Evolutionary conservation across 2,113 vertebrate genomes (phyloP), one percentile per base, ranked within the genome.

Genomic region (Platysteira castanea): DNA sequence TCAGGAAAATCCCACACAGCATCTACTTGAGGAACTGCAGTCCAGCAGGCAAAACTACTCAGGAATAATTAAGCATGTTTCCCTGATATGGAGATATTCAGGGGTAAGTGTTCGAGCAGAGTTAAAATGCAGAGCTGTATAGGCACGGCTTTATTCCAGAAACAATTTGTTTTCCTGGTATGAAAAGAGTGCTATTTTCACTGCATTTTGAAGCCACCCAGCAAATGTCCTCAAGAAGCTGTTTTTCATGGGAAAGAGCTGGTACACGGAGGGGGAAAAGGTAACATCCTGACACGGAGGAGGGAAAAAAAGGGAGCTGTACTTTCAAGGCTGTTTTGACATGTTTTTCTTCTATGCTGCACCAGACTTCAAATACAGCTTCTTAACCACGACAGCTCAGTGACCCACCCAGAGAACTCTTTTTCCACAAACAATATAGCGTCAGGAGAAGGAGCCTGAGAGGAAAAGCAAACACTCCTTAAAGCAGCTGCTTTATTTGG

Each of bases 391-490:
- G 41, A 47, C 84, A 89, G 88, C 94, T 75, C 71, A 70, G 39
- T 91, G 89, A 97, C 92, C 97, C 96, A 92, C 95, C 95, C 93
- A 93, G 86, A 95, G 91, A 96, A 93, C 52, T 84, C 90, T 94
- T 92, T 95, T 95, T 94, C 93, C 96, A 97, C 96, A 97, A 96
- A 97, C 87, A 96, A 95, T 97, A 92, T 91, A 87, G 88, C 11
- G 23, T 93, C 13, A 8, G 70, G 94, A 96, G 93, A 96, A 96
- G 87, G 96, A 95, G 94, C 61, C 79, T 54, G 87, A 94, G 94
- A 95, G 91, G 89, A 92, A 95, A 95, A 95, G 95, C 96, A 95
- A 97, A 97, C 96, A 97, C 91, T 95, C 92, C 95, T 96, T 97
- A 95, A 92, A 97, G 96, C 85, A 94, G 52, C 87, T 93, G 63